Evolutionary conservation across 2,113 vertebrate species (phyloP), one percentile per base, ranked within the genome.

Genomic region (Pollachius pollachius): DNA sequence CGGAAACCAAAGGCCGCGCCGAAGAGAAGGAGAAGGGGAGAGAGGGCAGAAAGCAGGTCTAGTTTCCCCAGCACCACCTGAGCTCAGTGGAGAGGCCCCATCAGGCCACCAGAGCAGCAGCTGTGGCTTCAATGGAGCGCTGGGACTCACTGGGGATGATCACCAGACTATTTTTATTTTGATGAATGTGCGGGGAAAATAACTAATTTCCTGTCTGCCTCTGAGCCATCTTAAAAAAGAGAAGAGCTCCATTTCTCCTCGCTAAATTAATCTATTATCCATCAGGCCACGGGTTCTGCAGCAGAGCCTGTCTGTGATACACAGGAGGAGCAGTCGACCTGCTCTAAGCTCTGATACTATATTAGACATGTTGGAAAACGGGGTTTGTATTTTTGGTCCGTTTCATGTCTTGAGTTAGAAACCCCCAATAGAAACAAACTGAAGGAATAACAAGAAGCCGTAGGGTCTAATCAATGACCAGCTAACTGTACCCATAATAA

Each of bases 161-260:
- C 67, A 73, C 70, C 67, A 78, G 78, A 84, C 79, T 88, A 81
- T 84, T 85, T 84, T 82, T 87, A 83, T 85, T 86, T 85, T 87
- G 83, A 88, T 87, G 77, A 85, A 86, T 85, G 78, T 81, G 75
- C 15, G 41, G 63, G 58, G 64, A n/a, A 87, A 84, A 81, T 84
- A 87, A 85, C 70, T 78, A 73, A 85, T 85, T 87, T 88, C 81
- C 84, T 85, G 75, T 85, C 76, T 85, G 83, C 81, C 83, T 77
- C 73, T 69, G 70, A 87, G 81, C 68, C 65, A 78, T 85, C 72
- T 74, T 76, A 65, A 79, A 65, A 82, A 76, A 72, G 68, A 69
- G 23, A 74, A 73, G 72, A 73, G 64, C 62, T 66, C 67, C 68
- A 67, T 69, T 67, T 67, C 73, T 82, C 67, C 63, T 68, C 65